Base-by-base conservation (phyloP, 2,113 vertebrate genomes). In the Sclerurus mexicanus region DNA sequence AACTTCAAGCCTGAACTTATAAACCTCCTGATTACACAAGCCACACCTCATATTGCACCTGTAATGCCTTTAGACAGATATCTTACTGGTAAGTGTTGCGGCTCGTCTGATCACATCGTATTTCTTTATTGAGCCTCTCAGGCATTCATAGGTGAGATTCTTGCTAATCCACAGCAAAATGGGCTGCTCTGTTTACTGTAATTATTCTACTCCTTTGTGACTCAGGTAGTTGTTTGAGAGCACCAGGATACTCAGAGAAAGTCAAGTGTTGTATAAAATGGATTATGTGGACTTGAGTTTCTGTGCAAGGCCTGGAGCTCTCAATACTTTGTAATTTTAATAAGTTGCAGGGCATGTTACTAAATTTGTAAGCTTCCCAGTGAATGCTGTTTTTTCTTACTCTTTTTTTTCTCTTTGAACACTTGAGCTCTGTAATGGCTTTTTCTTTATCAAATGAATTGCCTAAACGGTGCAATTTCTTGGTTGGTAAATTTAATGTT, bases 21-120 rank as follows among this genome's bases (percentile, higher is more conserved):
- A 94, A 99, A 98, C 95, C 98, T 99, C 73, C 99, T 99, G 64
- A 97, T 99, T 88, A 99, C 99, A 15, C 99, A 99, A 98, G 99
- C 99, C 50, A 99, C 99, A 12, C 99, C 99, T 91, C 99, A 99
- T 24, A 80, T 98, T 94, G 99, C 99, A 82, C 99, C 99, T 24
- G 99, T 99, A 68, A 98, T 99, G 97, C 98, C 98, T 39, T 96
- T 99, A 92, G 99, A 99, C 96, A 98, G 93, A 4, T 99, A 99
- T 66, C 98, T 99, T 93, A 98, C 98, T 0, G 98, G 99, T 99
- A 96, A 97, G 98, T 97, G 5, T 2, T 73, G 64, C 23, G 24
- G 7, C 3, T 31, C 42, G 12, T 20, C n/a, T 67, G 6, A 33
- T 52, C 50, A 33, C 14, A 2, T 7, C 47, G 3, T 50, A 4